Conservation (phyloP, 2,113 vertebrate species). For the Antigone vipio region DNA sequence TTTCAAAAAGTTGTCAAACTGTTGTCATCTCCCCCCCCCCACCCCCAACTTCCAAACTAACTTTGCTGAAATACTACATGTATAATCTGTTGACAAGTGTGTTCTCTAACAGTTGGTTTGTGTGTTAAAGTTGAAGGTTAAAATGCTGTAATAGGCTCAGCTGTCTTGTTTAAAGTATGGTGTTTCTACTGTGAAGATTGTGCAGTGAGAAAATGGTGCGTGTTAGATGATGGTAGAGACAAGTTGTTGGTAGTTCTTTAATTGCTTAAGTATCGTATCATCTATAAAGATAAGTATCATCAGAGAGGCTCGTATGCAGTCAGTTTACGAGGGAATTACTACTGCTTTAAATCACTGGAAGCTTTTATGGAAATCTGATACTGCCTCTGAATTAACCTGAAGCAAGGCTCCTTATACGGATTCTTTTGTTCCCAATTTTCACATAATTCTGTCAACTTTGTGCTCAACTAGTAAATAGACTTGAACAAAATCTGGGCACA, state of each 20-base stretch:
- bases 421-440: neutral
- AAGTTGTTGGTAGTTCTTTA: constrained; percentile 10
- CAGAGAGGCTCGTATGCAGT: neutral
- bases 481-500: neutral
- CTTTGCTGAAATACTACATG: neutral
- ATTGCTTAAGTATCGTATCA: neutral
- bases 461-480: neutral
- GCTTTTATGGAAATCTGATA: constrained; percentile 31
- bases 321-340: constrained; percentile 19
- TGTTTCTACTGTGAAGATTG: neutral
- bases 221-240: neutral
- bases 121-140: neutral
- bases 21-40: rapidly evolving
- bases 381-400: neutral
- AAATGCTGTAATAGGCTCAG: neutral
- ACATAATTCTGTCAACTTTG: neutral
- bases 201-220: neutral
- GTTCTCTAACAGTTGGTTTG: neutral
- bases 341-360: neutral
- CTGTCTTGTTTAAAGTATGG: neutral
- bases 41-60: neutral
- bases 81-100: neutral
- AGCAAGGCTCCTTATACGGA: neutral
- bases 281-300: constrained; percentile 21
- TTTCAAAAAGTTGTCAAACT: neutral